phyloP scores from a whole-genome alignment of 2,797 vertebrate species.

The Pogonophryne albipinna region DNA sequence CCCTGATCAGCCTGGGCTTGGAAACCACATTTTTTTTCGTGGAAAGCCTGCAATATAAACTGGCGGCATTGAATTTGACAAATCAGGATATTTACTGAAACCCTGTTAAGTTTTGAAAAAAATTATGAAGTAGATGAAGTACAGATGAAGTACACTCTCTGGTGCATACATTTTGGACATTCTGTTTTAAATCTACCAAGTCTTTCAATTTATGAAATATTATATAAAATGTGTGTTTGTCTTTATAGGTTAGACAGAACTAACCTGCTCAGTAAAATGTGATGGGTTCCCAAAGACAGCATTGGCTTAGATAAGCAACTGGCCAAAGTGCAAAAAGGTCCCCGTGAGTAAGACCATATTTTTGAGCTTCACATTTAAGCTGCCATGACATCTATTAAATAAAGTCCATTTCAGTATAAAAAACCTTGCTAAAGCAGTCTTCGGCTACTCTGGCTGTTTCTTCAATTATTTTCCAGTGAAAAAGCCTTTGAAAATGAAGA shows the following conservation, averaged over 20 bases:
- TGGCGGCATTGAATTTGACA: background rate
- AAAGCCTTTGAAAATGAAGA: slow-evolving; percentile 46
- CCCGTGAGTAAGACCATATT: slow-evolving; percentile 15
- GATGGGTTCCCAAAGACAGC: slow-evolving; percentile 26
- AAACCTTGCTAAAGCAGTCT: slow-evolving; percentile 26
- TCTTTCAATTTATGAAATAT: slow-evolving; percentile 16
- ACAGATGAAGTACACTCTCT: background rate
- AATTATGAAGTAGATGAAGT: no score
- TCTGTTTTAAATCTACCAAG: slow-evolving; percentile 13
- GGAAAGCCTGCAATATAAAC: background rate
- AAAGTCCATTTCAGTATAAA: slow-evolving; percentile 32
- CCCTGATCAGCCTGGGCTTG: background rate
- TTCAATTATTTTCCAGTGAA: slow-evolving; percentile 30
- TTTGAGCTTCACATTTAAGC: slow-evolving; percentile 40
- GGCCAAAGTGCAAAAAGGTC: slow-evolving; percentile 23
- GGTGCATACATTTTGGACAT: background rate
- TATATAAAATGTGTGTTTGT: background rate
- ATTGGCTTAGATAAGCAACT: slow-evolving; percentile 21
- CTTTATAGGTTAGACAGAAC: slow-evolving; percentile 8
- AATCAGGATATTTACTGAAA: background rate
- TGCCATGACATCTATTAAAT: slow-evolving; percentile 53
- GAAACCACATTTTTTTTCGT: background rate
- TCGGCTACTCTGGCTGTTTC: background rate
- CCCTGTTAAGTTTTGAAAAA: no score
- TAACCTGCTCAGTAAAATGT: slow-evolving; percentile 22